Evolutionary conservation across 2,113 vertebrate genomes (phyloP).

Genomic region (Numida meleagris): DNA sequence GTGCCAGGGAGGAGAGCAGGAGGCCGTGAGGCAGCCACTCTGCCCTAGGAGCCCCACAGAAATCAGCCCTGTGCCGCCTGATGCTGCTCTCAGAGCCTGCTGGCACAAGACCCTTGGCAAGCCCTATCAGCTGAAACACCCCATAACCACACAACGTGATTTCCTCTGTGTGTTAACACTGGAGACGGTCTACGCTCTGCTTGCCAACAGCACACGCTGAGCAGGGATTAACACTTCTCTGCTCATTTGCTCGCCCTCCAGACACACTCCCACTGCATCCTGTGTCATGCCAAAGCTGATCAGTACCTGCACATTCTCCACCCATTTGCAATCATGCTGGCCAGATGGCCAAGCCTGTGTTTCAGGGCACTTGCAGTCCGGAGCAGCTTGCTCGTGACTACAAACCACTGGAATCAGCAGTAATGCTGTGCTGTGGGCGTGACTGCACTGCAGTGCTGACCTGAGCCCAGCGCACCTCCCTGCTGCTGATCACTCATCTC

Average conservation of each 20-base stretch:
- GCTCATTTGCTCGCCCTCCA: neutral
- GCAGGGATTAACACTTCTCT: rapidly evolving
- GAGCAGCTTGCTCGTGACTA: neutral
- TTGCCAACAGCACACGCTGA: rapidly evolving
- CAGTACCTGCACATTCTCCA: neutral
- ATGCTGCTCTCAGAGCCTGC: neutral
- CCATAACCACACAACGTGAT: neutral
- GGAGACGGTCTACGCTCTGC: neutral
- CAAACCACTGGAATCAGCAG: slow-evolving; percentile 8
- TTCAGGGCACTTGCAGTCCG: neutral
- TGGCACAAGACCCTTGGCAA: neutral
- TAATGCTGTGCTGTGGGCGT: neutral
- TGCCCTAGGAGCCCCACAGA: neutral
- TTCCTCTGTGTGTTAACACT: neutral
- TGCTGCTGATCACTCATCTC: neutral
- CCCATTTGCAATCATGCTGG: neutral
- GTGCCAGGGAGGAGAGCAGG: neutral
- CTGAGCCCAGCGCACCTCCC: neutral
- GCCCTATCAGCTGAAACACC: neutral
- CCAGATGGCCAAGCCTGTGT: slow-evolving; percentile 2
- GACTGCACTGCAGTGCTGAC: neutral
- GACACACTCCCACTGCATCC: neutral
- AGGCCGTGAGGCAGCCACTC: neutral
- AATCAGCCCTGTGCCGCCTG: neutral
- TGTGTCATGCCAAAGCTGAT: neutral